A percentile compares a stretch with the other conserved stretches of the same genome.
phyloP scores from a whole-genome alignment of 2,113 vertebrate genomes.

The Meleagris gallopavo region DNA sequence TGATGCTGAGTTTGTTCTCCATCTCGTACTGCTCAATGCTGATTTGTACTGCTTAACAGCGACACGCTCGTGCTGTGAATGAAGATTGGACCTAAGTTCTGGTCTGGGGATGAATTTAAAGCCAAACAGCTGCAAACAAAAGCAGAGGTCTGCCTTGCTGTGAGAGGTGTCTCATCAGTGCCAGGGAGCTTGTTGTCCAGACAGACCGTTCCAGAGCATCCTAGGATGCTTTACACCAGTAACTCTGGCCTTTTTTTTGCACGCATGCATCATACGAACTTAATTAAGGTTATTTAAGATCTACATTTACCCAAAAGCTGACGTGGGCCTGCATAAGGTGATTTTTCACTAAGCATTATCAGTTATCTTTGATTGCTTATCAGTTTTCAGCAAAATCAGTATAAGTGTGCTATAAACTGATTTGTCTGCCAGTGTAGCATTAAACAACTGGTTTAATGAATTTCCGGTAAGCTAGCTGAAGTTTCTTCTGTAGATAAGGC shows the following conservation, averaged over 20 bases:
- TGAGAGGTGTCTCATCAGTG: neutral
- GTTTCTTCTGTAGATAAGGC: neutral
- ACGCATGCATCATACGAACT: accelerated
- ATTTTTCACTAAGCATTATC: neutral
- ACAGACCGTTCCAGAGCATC: neutral
- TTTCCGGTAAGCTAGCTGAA: neutral
- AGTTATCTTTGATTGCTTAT: neutral
- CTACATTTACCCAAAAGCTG: too few species aligned
- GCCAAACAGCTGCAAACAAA: neutral
- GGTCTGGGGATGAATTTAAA: neutral
- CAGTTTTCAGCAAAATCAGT: neutral
- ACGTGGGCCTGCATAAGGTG: neutral
- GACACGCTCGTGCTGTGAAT: accelerated
- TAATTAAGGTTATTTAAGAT: neutral
- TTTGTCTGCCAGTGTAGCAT: neutral
- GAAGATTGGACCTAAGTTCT: neutral
- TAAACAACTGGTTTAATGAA: neutral
- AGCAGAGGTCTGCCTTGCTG: neutral
- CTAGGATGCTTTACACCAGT: neutral
- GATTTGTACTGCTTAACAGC: neutral
- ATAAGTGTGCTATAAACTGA: neutral
- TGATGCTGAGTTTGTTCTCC: accelerated
- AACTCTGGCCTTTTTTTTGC: neutral
- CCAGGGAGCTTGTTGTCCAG: neutral
- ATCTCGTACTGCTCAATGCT: accelerated